phyloP scores from a whole-genome alignment of 2,113 vertebrate species.

The Coturnix japonica region DNA sequence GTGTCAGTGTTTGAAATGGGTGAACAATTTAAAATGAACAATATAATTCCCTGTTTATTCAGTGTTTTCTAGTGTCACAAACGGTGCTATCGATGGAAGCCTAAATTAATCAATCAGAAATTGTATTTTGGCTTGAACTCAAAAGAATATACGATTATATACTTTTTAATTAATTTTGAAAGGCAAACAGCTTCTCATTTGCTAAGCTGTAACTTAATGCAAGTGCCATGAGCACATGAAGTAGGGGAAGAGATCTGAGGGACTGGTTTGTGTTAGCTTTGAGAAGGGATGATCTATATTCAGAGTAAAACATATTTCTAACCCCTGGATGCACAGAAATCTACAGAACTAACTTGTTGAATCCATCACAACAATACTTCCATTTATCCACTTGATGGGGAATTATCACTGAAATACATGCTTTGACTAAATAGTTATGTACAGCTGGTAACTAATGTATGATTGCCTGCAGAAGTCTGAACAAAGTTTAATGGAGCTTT shows the following conservation, averaged over 20 bases:
- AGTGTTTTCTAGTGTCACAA: neutral
- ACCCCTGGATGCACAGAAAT: conserved; percentile 47
- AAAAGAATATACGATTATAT: neutral
- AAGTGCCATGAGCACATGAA: neutral
- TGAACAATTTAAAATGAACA: neutral
- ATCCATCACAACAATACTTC: conserved; percentile 60
- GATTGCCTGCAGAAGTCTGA: conserved; percentile 56
- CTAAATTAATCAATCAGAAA: neutral
- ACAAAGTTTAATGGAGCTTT: conserved; percentile 74
- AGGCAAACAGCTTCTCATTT: neutral
- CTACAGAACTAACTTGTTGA: conserved; percentile 60
- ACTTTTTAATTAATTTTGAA: no score
- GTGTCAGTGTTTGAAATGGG: neutral
- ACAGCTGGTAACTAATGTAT: conserved; percentile 69
- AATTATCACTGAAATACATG: conserved; percentile 72
- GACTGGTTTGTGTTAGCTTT: neutral
- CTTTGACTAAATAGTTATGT: conserved; percentile 71
- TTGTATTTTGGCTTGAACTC: fast-evolving
- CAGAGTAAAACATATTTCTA: conserved; percentile 20
- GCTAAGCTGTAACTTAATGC: neutral
- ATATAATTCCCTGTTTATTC: neutral
- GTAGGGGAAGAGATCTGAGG: neutral
- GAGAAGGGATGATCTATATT: neutral
- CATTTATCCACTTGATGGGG: conserved; percentile 43
- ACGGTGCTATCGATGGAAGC: neutral